Conservation (phyloP, 2,797 vertebrate species). For the Pseudopleuronectes americanus region DNA sequence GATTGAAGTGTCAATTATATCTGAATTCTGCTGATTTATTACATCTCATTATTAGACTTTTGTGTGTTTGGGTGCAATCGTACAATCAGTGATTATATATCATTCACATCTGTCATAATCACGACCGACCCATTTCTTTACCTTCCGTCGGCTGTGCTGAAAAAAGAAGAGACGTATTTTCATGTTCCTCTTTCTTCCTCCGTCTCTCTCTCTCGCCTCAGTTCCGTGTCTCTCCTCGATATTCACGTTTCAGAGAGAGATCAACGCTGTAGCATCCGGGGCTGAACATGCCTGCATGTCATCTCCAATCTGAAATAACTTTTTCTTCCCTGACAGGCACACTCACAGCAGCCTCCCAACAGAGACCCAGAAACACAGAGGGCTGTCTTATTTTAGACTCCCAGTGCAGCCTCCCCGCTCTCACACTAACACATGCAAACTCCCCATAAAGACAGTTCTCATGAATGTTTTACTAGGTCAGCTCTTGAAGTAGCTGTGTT, state of each 20-base stretch:
- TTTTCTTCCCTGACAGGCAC: constrained; percentile 33
- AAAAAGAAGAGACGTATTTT: constrained; percentile 8
- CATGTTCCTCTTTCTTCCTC: constrained; percentile 6
- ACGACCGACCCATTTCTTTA: constrained; percentile 25
- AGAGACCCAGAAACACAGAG: constrained; percentile 38
- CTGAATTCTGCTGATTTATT: constrained; percentile 41
- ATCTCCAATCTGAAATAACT: constrained; percentile 49
- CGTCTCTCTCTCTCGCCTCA: background rate
- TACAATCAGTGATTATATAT: constrained; percentile 30
- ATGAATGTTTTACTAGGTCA: constrained; percentile 75
- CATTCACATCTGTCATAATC: constrained; percentile 29
- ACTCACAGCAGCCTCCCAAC: constrained; percentile 15
- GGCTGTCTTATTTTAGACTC: constrained; percentile 64
- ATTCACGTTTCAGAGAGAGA: constrained; percentile 25
- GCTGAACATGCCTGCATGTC: constrained; percentile 30
- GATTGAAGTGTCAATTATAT: constrained; percentile 42
- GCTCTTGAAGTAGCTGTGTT: constrained; percentile 58
- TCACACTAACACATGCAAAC: constrained; percentile 11
- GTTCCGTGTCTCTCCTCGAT: constrained; percentile 43
- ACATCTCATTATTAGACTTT: constrained; percentile 10
- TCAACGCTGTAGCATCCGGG: constrained; percentile 24
- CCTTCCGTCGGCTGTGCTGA: constrained; percentile 3
- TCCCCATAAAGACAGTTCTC: constrained; percentile 59
- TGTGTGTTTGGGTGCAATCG: constrained; percentile 4
- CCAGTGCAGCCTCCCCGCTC: constrained; percentile 19